A percentile compares a stretch with the other conserved stretches of the same genome.
These are phyloP conservation scores for Nyctalus aviator DNA, from an alignment of 2,797 vertebrate genomes.

Conservation along the genomic window DNA sequence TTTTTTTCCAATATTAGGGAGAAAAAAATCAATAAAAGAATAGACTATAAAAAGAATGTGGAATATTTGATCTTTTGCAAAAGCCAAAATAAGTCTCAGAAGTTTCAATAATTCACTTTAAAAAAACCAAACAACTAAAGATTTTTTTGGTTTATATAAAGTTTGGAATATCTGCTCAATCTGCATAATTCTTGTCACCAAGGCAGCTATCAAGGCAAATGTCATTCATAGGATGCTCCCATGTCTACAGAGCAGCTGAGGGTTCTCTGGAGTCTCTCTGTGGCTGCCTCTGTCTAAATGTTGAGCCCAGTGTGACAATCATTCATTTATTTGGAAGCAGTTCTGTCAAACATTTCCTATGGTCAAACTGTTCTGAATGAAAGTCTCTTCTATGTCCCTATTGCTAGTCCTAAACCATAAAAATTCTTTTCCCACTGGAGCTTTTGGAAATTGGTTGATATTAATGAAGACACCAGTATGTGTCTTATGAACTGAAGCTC, in stretches of 20 bases:
- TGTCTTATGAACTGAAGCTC: not conserved
- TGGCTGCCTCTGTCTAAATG: rapidly evolving
- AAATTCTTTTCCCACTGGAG: not conserved
- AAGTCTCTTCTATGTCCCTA: not conserved
- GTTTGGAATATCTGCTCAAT: not conserved
- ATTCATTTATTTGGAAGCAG: not conserved
- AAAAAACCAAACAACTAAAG: too few relatives aligned
- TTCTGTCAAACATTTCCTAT: not conserved
- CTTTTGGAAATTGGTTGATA: not conserved
- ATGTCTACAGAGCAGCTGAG: not conserved
- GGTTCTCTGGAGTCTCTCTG: not conserved
- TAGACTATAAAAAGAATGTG: not conserved
- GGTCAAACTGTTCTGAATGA: not conserved
- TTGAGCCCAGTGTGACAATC: not conserved
- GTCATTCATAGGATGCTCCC: too few relatives aligned
- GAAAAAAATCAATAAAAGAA: not conserved
- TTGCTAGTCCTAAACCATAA: not conserved
- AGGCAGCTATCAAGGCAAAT: too few relatives aligned
- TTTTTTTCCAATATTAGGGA: not conserved
- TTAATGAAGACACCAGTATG: not conserved
- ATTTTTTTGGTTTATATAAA: not conserved
- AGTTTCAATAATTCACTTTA: not conserved
- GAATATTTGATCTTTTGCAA: not conserved
- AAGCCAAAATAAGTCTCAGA: not conserved
- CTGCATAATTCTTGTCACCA: not conserved